Conservation (phyloP, 2,888 invertebrate species). For the Eudasyphora cyanicolor region DNA sequence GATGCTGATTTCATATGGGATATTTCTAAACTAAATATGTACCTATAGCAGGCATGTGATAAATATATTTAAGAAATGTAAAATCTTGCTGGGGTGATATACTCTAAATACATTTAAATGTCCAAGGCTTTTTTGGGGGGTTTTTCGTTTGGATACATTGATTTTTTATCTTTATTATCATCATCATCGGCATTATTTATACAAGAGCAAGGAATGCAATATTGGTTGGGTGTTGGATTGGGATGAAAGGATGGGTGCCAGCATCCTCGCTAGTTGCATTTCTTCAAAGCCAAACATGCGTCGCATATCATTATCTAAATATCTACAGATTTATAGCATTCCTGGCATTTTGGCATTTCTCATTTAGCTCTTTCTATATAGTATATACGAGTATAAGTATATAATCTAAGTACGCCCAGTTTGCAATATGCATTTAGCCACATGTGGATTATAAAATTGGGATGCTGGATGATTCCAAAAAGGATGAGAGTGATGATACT, state of each 20-base stretch:
- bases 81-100: not conserved
- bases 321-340: constrained; percentile 18
- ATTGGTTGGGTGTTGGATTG: too few relatives aligned
- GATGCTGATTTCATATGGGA: too few relatives aligned
- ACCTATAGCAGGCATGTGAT: not conserved
- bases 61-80: not conserved
- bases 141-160: not conserved
- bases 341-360: not conserved
- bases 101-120: not conserved
- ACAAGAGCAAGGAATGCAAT: not conserved
- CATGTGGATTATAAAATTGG: not conserved
- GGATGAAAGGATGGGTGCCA: not conserved
- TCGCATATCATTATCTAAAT: not conserved
- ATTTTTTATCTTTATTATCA: not conserved
- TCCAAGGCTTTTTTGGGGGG: not conserved
- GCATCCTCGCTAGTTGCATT: not conserved
- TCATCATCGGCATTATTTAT: not conserved
- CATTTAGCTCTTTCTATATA: too few relatives aligned
- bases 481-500: not conserved
- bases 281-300: constrained; percentile 37
- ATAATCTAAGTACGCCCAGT: not conserved
- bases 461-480: not conserved
- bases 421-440: constrained; percentile 6
- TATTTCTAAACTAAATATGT: not conserved
- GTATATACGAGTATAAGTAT: not conserved